Evolutionary conservation across 35 echinoderm and acorn worm genomes (phyloP).

Genomic region (Antedon bifida): DNA sequence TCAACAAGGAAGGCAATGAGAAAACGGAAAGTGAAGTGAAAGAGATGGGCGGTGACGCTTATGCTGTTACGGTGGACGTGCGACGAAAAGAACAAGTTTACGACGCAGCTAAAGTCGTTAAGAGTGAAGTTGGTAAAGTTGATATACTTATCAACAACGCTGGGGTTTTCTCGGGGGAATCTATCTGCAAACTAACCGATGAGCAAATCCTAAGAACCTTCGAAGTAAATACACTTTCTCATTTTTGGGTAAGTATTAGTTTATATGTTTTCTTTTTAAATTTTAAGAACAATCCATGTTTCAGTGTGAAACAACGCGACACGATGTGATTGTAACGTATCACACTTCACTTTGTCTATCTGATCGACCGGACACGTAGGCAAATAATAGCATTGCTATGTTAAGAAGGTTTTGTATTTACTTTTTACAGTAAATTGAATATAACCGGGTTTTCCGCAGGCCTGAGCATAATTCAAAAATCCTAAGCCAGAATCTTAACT

Average conservation of each 20-base stretch:
- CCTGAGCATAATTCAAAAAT: too few relatives aligned
- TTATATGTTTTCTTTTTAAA: background rate
- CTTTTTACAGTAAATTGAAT: too few relatives aligned
- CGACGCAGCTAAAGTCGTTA: background rate
- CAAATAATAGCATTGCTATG: too few relatives aligned
- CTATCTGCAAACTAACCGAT: background rate
- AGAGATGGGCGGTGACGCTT: background rate
- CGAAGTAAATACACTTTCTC: background rate
- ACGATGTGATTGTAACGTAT: too few relatives aligned
- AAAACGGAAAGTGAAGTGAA: background rate
- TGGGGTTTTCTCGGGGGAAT: background rate
- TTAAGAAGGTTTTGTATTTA: too few relatives aligned
- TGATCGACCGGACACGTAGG: too few relatives aligned
- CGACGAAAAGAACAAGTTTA: background rate
- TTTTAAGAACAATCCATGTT: too few relatives aligned
- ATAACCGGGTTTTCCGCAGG: too few relatives aligned
- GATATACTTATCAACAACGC: slow-evolving; percentile 11
- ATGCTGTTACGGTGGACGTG: background rate
- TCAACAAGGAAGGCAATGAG: slow-evolving; percentile 16
- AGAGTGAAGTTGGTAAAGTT: background rate
- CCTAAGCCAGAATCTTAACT: too few relatives aligned
- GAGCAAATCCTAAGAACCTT: background rate
- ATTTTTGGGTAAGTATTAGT: slow-evolving; percentile 6
- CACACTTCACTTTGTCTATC: too few relatives aligned
- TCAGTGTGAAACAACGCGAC: too few relatives aligned